Evolutionary conservation across 2,888 invertebrate genomes (phyloP).

Genomic region (Brachylomia viminalis): DNA sequence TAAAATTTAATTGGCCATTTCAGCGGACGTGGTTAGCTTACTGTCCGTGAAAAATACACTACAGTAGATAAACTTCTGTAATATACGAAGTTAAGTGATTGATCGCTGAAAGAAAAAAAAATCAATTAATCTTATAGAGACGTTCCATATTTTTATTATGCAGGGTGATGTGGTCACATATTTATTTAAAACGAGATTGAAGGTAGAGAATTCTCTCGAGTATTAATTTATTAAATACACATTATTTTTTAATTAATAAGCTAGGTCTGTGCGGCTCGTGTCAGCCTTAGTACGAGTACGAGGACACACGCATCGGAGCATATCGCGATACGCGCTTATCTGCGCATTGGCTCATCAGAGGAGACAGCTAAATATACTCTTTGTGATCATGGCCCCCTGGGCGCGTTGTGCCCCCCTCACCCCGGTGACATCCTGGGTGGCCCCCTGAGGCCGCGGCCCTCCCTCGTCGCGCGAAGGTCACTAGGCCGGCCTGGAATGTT

Average conservation of each 20-base stretch:
- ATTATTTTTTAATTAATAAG: constrained; percentile 54
- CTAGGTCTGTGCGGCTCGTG: constrained; percentile 58
- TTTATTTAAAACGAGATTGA: constrained; percentile 34
- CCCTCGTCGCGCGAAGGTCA: constrained; percentile 69
- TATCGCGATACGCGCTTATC: constrained; percentile 81
- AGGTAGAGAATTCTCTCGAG: constrained; percentile 13
- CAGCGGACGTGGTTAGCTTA: constrained; percentile 49
- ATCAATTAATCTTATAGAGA: constrained; percentile 21
- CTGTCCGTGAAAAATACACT: constrained; percentile 53
- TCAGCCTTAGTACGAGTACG: constrained; percentile 61
- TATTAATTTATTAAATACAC: constrained; percentile 28
- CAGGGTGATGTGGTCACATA: background rate
- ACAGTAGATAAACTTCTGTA: constrained; percentile 31
- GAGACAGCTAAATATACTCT: constrained; percentile 81
- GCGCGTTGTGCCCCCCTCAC: constrained; percentile 40
- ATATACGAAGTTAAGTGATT: constrained; percentile 39
- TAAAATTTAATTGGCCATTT: constrained; percentile 67
- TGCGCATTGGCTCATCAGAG: constrained; percentile 81
- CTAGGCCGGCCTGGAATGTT: constrained; percentile 57
- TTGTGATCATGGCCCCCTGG: constrained; percentile 72
- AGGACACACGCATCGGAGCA: constrained; percentile 72
- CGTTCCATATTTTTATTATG: constrained; percentile 21
- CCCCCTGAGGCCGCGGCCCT: constrained; percentile 62
- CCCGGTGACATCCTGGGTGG: constrained; percentile 73
- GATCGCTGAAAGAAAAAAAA: constrained; percentile 31